Evolutionary conservation across 2,888 invertebrate species (phyloP).

Genomic region (Lithodes maja): DNA sequence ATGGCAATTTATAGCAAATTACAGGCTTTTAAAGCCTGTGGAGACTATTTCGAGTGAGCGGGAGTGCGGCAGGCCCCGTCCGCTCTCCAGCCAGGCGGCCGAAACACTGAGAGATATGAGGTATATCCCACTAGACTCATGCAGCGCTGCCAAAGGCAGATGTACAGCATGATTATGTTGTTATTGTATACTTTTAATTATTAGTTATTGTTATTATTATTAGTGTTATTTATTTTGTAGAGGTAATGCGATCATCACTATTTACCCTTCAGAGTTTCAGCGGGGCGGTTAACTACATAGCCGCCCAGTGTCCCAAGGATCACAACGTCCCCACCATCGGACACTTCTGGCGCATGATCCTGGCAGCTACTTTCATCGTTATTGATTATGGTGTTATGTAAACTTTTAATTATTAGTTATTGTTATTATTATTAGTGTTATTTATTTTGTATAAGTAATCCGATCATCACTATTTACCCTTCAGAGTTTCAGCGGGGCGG

Average conservation of each 20-base stretch:
- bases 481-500: constrained; percentile 26
- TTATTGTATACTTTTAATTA: neutral
- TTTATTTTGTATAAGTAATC: neutral
- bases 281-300: constrained; percentile 38
- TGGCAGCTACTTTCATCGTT: neutral
- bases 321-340: constrained; percentile 39
- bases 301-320: constrained; percentile 58
- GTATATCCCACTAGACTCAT: too few species aligned
- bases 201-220: too few species aligned
- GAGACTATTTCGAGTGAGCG: too few species aligned
- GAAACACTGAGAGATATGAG: too few species aligned
- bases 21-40: too few species aligned
- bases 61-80: too few species aligned
- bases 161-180: too few species aligned
- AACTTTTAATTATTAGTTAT: neutral
- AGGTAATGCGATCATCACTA: too few species aligned
- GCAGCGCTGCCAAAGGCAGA: too few species aligned
- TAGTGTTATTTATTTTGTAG: neutral
- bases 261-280: constrained; percentile 22
- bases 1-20: too few species aligned
- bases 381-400: neutral
- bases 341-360: constrained; percentile 59
- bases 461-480: neutral
- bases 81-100: too few species aligned
- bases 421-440: neutral